Evolutionary conservation across 2,797 vertebrate species (phyloP).

Genomic region (Cyclura pinguis): DNA sequence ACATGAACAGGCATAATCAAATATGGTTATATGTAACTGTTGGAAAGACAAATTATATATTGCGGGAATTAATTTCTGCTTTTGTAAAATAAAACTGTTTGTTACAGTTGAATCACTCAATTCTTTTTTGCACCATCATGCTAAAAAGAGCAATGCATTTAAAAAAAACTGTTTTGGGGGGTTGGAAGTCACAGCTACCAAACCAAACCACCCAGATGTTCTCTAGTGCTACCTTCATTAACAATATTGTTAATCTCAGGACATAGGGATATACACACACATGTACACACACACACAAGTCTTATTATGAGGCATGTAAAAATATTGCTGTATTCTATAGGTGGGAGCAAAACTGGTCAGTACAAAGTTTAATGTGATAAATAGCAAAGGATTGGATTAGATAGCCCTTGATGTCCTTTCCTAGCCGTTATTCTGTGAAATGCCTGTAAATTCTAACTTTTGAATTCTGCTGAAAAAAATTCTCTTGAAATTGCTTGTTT

Average conservation of each 20-base stretch:
- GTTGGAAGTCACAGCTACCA: neutral
- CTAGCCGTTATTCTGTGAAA: too few species aligned
- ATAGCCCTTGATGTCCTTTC: too few species aligned
- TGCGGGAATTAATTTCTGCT: neutral
- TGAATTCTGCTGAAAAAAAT: neutral
- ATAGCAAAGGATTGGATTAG: too few species aligned
- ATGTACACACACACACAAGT: too few species aligned
- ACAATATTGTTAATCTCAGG: too few species aligned
- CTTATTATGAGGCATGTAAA: neutral
- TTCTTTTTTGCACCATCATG: neutral
- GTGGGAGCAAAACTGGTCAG: neutral
- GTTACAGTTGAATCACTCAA: neutral
- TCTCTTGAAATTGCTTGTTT: neutral
- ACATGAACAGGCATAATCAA: neutral
- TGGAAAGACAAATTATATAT: neutral
- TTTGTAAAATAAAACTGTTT: slow-evolving; percentile 10
- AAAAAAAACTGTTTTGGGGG: neutral
- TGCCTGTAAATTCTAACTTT: neutral
- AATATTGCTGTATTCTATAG: neutral
- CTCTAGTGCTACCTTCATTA: neutral
- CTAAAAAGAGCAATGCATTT: neutral
- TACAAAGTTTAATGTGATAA: neutral
- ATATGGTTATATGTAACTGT: neutral
- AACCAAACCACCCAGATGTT: neutral
- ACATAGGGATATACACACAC: too few species aligned